Base-by-base conservation (phyloP, 2,888 invertebrate species). In the Drosophila recens region DNA sequence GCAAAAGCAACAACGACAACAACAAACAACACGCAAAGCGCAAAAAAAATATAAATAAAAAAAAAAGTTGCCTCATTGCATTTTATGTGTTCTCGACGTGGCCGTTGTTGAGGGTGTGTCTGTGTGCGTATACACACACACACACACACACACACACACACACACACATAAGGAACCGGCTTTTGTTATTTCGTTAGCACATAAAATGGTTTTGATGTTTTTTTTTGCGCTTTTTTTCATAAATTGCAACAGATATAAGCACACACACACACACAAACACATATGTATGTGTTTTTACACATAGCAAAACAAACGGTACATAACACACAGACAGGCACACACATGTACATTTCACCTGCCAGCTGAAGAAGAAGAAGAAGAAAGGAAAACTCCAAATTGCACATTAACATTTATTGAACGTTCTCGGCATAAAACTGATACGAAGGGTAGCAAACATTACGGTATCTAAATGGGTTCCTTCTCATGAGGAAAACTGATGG, bases 141-240 rank as follows among this genome's bases (percentile, higher is more conserved):
- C 38, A 20, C 34, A 46, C 52, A 52, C 49, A 46, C 45, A 56
- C 36, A n/a, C n/a, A n/a, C n/a, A 30, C 13, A 36, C 33, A 34
- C 23, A 49, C 17, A 15, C 23, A 27, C 33, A 58, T 13, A 46
- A 30, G 36, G n/a, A 58, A 59, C 75, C 79, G 79, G 79, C 89
- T 75, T 90, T 90, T 84, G 90, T 85, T 87, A 89, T 89, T 75
- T 79, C 72, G 76, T 90, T 85, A 85, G 83, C 88, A 87, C 88
- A 82, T 79, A 71, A 84, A 85, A 88, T 72, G 90, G 65, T 85
- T 75, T 71, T 67, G 67, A 71, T 71, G 70, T 72, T 43, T 43
- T 23, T 23, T 58, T 58, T 53, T 70, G 42, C 49, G 36, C 65
- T 68, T 66, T 54, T 58, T 67, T 62, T 33, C 66, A 78, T 81